Conservation (phyloP, 2,113 vertebrate species). For the Mesoclemmys tuberculata region DNA sequence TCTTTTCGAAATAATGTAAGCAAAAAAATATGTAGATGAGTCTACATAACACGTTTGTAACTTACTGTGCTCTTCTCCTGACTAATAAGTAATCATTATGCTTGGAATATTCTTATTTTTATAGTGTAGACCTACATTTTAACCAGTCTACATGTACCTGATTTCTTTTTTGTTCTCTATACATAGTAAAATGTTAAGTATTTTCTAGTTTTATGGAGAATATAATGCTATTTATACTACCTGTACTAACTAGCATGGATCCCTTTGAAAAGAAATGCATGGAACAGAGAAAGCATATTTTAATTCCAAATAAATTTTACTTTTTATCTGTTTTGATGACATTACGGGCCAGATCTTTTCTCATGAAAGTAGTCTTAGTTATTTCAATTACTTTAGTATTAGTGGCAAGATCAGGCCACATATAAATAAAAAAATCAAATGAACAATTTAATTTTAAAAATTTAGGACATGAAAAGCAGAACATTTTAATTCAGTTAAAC, state of each 20-base stretch:
- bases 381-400: background rate
- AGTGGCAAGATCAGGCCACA: background rate
- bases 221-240: background rate
- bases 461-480: background rate
- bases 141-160: background rate
- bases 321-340: background rate
- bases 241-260: background rate
- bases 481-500: background rate
- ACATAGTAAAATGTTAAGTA: background rate
- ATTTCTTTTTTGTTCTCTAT: background rate
- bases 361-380: background rate
- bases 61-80: background rate
- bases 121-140: background rate
- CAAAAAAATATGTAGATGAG: background rate
- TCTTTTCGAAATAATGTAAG: constrained; percentile 98
- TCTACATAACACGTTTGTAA: background rate
- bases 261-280: background rate
- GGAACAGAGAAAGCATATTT: background rate
- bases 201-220: background rate
- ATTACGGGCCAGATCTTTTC: background rate
- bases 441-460: background rate
- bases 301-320: background rate
- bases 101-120: background rate
- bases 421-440: background rate
- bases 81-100: background rate